Evolutionary conservation across 2,888 invertebrate genomes (phyloP).

Genomic region (Germaria angustata): DNA sequence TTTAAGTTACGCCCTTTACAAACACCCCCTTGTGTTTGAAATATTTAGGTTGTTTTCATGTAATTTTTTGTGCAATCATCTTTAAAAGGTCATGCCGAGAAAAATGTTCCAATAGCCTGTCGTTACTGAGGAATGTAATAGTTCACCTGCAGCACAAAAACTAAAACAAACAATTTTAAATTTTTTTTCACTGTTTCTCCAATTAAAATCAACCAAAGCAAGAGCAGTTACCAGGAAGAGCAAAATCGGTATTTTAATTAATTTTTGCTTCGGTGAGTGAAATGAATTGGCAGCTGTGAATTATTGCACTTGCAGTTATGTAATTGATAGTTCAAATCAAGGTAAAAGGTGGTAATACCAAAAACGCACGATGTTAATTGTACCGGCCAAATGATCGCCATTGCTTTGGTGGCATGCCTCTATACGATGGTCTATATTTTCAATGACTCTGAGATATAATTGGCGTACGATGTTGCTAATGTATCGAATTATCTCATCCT

Average conservation of each 20-base stretch:
- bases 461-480: no score
- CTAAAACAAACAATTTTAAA: not conserved
- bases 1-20: constrained; percentile 42
- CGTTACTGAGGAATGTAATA: constrained; percentile 37
- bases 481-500: no score
- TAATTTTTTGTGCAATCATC: constrained; percentile 37
- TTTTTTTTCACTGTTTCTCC: not conserved
- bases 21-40: constrained; percentile 42
- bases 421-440: no score
- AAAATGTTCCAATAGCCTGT: constrained; percentile 53
- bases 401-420: no score
- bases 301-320: constrained; percentile 1
- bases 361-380: no score
- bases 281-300: not conserved
- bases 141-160: constrained; percentile 45
- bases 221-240: not conserved
- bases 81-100: constrained; percentile 50
- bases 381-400: no score
- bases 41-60: not conserved
- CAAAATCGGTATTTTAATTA: constrained; percentile 28
- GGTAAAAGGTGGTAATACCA: no score
- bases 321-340: no score
- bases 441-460: no score
- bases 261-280: not conserved
- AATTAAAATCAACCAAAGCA: not conserved